Evolutionary conservation across 2,113 vertebrate species (phyloP), one percentile per base, ranked within the genome.

Genomic region (Brachionichthys hirsutus): DNA sequence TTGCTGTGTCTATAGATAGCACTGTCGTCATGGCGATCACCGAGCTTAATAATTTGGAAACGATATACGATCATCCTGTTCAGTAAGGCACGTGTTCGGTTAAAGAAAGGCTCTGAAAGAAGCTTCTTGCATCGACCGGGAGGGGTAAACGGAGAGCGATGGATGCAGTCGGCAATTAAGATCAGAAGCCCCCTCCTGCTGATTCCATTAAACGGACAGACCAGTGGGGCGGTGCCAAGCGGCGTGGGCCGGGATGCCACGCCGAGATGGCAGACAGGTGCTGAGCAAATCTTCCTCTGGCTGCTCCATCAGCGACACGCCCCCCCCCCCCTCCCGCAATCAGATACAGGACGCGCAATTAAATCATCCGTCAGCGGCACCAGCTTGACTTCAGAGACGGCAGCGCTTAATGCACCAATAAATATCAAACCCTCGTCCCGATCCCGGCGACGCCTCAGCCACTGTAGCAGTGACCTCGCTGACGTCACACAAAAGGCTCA

Each of bases 31-130:
- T 85, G 67, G 80, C 81, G 74, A 74, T 75, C 81, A 88, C 77
- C 80, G 76, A 84, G 73, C 53, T 87, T 72, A 81, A 85, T 81
- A 76, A 81, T 80, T 82, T 84, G 83, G 77, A 84, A 90, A 86
- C 79, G 65, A 85, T 81, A 86, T 83, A 82, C 81, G 73, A 30
- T 78, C 74, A 79, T 86, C 79, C 75, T 82, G 77, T 77, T 83
- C 53, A 69, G 74, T 91, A 92, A 92, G 92, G 92, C 92, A 92
- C 92, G 55, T 85, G 76, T 87, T 78, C 77, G 92, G 89, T 89
- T 82, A 90, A 91, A 89, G 81, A 91, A 92, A 92, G 89, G 91
- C 90, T 89, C 81, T 76, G 87, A 84, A 90, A 87, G 64, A 91
- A 91, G 89, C 85, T 35, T 87, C 85, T 85, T 86, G 86, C 86